Percentiles rank a stretch among this genome's conserved stretches.
phyloP scores from a whole-genome alignment of 1,140 invertebrate species.

The Cherax destructor region DNA sequence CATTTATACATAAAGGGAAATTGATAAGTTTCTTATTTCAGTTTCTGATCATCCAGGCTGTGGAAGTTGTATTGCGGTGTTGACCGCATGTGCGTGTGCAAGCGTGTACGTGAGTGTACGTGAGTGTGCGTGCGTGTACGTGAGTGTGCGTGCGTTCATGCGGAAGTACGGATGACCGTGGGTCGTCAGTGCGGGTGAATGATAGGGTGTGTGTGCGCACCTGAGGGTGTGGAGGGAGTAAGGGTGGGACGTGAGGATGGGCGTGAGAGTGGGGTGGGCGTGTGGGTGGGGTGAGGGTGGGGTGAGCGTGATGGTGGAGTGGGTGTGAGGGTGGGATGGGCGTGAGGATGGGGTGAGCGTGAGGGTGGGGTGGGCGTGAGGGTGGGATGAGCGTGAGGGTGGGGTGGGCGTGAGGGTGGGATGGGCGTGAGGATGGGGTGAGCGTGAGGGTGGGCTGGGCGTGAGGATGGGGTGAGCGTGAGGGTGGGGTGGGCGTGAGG shows the following conservation, averaged over 20 bases:
- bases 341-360: slow-evolving; percentile 10
- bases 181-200: not conserved
- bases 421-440: too few species aligned
- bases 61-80: too few species aligned
- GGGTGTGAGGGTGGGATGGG: too few species aligned
- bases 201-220: slow-evolving; percentile 32
- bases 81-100: too few species aligned
- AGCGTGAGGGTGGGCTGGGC: not conserved
- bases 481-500: slow-evolving; percentile 14
- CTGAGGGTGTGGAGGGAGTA: not conserved
- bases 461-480: slow-evolving; percentile 27
- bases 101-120: slow-evolving; percentile 3
- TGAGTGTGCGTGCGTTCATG: not conserved
- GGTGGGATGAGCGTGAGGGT: slow-evolving; percentile 12
- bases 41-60: too few species aligned
- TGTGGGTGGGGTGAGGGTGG: too few species aligned
- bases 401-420: too few species aligned
- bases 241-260: too few species aligned
- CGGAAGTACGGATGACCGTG: too few species aligned
- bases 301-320: too few species aligned
- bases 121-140: not conserved
- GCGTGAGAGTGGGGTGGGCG: slow-evolving; percentile 17
- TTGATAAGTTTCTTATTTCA: too few species aligned
- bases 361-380: slow-evolving; percentile 32
- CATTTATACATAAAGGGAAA: too few species aligned